phyloP scores from a whole-genome alignment of 2,797 vertebrate species.

The Coracias cyanogaster region DNA sequence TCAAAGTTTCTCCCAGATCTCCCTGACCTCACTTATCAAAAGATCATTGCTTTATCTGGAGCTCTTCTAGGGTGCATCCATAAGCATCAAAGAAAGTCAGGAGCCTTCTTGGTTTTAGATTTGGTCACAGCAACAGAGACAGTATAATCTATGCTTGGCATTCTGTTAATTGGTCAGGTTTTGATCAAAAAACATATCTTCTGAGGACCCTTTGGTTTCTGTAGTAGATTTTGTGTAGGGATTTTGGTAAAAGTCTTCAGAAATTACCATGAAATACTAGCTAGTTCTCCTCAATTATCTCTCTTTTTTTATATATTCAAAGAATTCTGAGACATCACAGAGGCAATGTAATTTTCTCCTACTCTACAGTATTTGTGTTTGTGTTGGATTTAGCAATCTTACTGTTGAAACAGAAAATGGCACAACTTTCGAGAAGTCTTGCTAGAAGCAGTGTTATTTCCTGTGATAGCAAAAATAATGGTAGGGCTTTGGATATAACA shows the following conservation, averaged over 20 bases:
- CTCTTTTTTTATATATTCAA: neutral
- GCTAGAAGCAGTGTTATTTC: neutral
- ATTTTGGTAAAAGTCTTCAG: neutral
- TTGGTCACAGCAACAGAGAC: neutral
- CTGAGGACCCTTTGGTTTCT: neutral
- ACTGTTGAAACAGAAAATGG: neutral
- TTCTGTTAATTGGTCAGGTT: neutral
- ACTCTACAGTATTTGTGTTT: neutral
- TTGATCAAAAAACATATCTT: neutral
- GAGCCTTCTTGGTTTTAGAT: neutral
- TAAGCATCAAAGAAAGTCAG: neutral
- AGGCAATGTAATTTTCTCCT: neutral
- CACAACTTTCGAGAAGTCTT: neutral
- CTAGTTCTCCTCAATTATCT: neutral
- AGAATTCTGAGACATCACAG: neutral
- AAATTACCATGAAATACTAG: neutral
- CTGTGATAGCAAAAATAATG: neutral
- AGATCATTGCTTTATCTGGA: neutral
- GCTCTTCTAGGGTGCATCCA: neutral
- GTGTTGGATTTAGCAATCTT: neutral
- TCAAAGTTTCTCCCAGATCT: neutral
- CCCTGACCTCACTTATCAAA: neutral
- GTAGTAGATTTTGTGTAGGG: neutral
- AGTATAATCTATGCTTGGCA: neutral
- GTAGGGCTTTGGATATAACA: neutral